Conservation (phyloP, 2,113 vertebrate genomes). For the Vombatus ursinus region DNA sequence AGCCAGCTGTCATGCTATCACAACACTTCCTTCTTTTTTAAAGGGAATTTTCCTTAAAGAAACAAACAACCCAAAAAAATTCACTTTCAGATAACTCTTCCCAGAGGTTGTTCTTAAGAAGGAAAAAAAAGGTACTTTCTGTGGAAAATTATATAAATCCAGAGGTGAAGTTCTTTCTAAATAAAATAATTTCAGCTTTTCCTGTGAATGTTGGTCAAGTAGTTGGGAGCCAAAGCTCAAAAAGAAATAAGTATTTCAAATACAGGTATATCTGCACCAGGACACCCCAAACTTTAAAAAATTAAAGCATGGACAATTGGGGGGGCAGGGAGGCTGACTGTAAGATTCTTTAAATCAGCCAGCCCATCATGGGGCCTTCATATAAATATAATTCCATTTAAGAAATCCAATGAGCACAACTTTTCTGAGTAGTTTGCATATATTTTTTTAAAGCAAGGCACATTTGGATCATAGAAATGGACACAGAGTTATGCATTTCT, state of each 20-base stretch:
- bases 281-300: background rate
- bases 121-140: constrained; percentile 67
- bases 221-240: background rate
- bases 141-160: constrained; percentile 74
- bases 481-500: background rate
- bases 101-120: constrained; percentile 54
- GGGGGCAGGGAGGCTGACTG: background rate
- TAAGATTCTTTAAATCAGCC: background rate
- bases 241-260: constrained; percentile 18
- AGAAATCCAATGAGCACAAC: background rate
- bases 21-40: constrained; percentile 84
- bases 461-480: background rate
- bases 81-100: constrained; percentile 73
- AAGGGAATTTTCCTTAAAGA: constrained; percentile 83
- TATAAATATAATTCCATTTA: constrained; percentile 7
- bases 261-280: background rate
- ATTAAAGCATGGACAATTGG: background rate
- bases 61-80: constrained; percentile 40
- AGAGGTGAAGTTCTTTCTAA: constrained; percentile 64
- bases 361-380: background rate
- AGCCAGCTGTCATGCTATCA: constrained; percentile 76
- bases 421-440: background rate
- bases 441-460: background rate
- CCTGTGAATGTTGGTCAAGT: background rate
- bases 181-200: constrained; percentile 24